These are phyloP conservation scores for Loripinus fragilis DNA, from an alignment of 2,888 invertebrate genomes.

Conservation along the genomic window DNA sequence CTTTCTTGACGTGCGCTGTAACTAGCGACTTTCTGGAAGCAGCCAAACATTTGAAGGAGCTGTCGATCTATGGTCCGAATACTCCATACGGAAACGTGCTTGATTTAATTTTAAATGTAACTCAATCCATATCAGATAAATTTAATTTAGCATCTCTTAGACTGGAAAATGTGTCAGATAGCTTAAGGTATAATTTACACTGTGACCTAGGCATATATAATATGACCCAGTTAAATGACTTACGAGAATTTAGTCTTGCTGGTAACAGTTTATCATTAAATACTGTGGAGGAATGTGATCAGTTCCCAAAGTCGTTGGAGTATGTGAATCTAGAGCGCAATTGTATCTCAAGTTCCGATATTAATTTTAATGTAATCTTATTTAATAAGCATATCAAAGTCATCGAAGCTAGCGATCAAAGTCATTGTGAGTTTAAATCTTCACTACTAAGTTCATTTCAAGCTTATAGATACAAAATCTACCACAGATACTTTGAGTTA, in stretches of 20 bases:
- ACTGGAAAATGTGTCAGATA: slow-evolving; percentile 5
- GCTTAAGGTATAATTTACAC: slow-evolving; percentile 10
- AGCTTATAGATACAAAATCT: background rate
- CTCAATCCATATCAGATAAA: background rate
- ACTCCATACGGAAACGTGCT: background rate
- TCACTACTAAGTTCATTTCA: no score
- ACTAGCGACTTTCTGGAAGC: background rate
- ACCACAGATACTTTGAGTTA: background rate
- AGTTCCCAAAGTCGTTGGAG: slow-evolving; percentile 5
- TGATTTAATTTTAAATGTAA: slow-evolving; percentile 13
- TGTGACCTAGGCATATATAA: background rate
- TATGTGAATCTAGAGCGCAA: slow-evolving; percentile 8
- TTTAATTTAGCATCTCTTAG: background rate
- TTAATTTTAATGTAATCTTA: slow-evolving; percentile 1
- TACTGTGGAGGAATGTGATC: slow-evolving; percentile 4
- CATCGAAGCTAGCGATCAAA: slow-evolving; percentile 28
- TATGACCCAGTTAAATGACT: background rate
- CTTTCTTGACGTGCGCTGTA: background rate
- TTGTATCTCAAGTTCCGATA: slow-evolving; percentile 14
- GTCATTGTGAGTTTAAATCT: slow-evolving; percentile 4
- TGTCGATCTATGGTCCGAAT: slow-evolving; percentile 6
- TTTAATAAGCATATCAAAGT: slow-evolving; percentile 14
- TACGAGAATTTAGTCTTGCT: background rate
- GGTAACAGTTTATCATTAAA: slow-evolving; percentile 21
- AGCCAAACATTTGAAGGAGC: background rate